phyloP scores from a whole-genome alignment of 2,113 vertebrate genomes.

The Furnarius figulus region DNA sequence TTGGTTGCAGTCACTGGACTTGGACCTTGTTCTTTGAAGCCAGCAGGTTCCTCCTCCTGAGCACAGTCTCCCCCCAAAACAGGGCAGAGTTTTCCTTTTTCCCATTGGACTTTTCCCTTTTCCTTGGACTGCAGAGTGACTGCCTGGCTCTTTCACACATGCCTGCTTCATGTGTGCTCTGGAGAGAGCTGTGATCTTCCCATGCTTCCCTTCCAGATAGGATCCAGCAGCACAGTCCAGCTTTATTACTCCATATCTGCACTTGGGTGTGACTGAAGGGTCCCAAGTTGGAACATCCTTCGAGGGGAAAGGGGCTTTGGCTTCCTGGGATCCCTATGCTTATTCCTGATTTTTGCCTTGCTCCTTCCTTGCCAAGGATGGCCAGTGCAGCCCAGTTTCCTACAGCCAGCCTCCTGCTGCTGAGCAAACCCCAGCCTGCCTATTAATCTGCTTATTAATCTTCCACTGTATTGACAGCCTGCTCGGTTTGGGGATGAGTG shows the following conservation, averaged over 20 bases:
- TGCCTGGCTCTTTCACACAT: background rate
- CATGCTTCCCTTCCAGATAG: background rate
- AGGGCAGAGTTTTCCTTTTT: background rate
- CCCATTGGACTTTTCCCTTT: background rate
- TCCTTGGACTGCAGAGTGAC: background rate
- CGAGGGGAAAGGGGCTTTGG: background rate
- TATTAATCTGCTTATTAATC: background rate
- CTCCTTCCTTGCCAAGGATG: background rate
- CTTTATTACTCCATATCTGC: background rate
- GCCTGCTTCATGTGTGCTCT: background rate
- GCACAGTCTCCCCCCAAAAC: background rate
- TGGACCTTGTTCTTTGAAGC: background rate
- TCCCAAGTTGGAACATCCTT: background rate
- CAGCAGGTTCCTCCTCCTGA: background rate
- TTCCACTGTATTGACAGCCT: background rate
- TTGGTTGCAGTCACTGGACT: background rate
- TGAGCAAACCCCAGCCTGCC: background rate
- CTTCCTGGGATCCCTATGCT: background rate
- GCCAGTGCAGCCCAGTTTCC: background rate
- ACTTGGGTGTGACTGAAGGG: background rate
- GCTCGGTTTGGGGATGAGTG: background rate
- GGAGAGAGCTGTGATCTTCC: background rate
- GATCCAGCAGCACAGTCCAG: accelerated
- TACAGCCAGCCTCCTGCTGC: background rate
- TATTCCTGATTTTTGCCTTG: background rate